Base-by-base conservation (phyloP, 1,140 invertebrate genomes). In the Heterodera schachtii region DNA sequence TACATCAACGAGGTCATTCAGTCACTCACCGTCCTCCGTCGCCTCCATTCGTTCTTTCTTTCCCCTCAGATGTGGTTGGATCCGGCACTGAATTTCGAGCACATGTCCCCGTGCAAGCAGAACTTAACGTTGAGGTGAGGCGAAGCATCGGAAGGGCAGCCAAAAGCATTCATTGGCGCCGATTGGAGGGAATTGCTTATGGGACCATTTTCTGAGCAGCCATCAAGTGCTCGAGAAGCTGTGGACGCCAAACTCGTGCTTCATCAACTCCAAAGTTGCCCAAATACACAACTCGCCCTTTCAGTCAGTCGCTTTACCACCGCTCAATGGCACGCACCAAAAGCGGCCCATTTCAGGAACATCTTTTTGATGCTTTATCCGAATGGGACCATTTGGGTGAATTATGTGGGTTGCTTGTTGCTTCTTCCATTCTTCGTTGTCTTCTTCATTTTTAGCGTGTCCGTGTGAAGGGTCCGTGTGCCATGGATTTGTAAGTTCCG, bases 201-300 rank as follows among this genome's bases (percentile, higher is more conserved):
- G 69, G 44, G 21, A 73, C 2, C 49, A 73, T 43, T 60, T 76
- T 76, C 4, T 41, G 21, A n/a, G 11, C 49, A 84, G 64, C 52
- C 79, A 86, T 77, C 75, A 87, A 70, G 87, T 90, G 4, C 80
- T 90, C n/a, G 88, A 90, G 46, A 78, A 84, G 73, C 84, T 89
- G 9, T 89, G 88, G 88, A 88, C 88, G 52, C 88, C 88, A 19
- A 90, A 89, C 76, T 83, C 82, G 73, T 89, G 87, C 78, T 89
- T 89, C 82, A 85, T 89, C 41, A 89, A 89, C 60, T 81, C 78
- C 47, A 89, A 89, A 83, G 77, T 87, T 60, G 88, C 88, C 31
- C 82, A 90, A 75, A 90, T 89, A 52, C 89, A 90, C 77, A 88
- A 88, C 60, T 86, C 84, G 21, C 88, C 88, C 9, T 89, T 89